Evolutionary conservation across 2,888 invertebrate species (phyloP).

Genomic region (Acleris cristana): DNA sequence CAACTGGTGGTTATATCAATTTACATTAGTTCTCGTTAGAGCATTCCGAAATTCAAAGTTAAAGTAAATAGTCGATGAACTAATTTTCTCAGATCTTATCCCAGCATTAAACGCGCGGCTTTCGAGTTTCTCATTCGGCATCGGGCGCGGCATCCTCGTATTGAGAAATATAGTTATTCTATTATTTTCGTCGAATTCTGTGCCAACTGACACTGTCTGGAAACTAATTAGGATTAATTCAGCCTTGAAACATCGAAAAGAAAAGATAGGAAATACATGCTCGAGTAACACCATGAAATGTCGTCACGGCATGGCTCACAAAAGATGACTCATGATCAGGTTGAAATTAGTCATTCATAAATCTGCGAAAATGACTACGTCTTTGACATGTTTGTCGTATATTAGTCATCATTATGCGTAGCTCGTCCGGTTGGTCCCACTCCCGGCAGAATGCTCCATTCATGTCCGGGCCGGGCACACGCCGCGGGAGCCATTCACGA

Average conservation of each 20-base stretch:
- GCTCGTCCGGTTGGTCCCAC: conserved; percentile 30
- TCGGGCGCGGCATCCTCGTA: conserved; percentile 28
- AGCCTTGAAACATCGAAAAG: conserved; percentile 56
- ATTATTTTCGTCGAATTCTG: conserved; percentile 45
- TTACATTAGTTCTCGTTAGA: conserved; percentile 7
- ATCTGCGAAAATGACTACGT: conserved; percentile 57
- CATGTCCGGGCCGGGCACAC: conserved; percentile 20
- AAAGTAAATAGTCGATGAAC: conserved; percentile 16
- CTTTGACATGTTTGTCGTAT: conserved; percentile 43
- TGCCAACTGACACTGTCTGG: conserved; percentile 54
- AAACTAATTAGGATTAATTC: conserved; percentile 48
- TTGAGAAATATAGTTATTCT: conserved; percentile 38
- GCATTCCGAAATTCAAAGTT: conserved; percentile 14
- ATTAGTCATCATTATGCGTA: conserved; percentile 38
- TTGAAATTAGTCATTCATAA: conserved; percentile 73
- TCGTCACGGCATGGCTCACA: conserved; percentile 60
- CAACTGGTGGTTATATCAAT: conserved; percentile 5
- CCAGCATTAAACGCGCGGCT: conserved; percentile 16
- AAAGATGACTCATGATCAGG: conserved; percentile 67
- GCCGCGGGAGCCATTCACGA: conserved; percentile 28
- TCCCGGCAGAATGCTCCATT: conserved; percentile 33
- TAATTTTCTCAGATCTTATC: conserved; percentile 31
- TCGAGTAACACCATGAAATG: conserved; percentile 53
- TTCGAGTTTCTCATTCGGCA: conserved; percentile 11
- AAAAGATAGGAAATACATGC: conserved; percentile 51